These are phyloP conservation scores for Andrena camellia DNA, from an alignment of 2,888 invertebrate genomes.

Conservation along the genomic window DNA sequence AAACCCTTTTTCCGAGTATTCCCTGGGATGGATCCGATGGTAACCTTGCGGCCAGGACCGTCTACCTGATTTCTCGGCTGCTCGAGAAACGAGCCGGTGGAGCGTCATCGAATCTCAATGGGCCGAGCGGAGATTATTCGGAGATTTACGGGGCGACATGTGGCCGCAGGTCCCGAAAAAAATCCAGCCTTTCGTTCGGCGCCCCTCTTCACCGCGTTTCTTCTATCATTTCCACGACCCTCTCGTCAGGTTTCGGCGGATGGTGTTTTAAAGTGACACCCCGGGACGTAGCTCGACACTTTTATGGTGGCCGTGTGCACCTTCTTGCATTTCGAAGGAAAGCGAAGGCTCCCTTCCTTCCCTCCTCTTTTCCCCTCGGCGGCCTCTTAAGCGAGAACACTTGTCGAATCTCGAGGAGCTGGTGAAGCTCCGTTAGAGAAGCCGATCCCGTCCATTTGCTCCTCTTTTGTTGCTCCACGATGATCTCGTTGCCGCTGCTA, in stretches of 20 bases:
- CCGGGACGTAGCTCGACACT: constrained; percentile 65
- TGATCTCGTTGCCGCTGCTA: background rate
- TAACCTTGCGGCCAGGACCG: constrained; percentile 16
- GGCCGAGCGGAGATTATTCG: constrained; percentile 50
- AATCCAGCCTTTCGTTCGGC: constrained; percentile 25
- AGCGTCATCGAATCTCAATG: constrained; percentile 53
- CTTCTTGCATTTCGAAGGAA: constrained; percentile 16
- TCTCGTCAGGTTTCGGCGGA: constrained; percentile 33
- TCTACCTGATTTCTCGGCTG: constrained; percentile 57
- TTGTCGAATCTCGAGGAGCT: constrained; percentile 51
- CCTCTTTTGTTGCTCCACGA: background rate
- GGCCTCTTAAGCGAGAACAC: constrained; percentile 58
- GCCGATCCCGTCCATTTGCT: constrained; percentile 21
- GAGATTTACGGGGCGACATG: constrained; percentile 65
- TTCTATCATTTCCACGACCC: constrained; percentile 19
- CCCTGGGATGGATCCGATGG: constrained; percentile 6
- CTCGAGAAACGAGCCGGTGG: constrained; percentile 9
- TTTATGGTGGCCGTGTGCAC: constrained; percentile 46
- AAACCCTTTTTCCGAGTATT: constrained; percentile 66
- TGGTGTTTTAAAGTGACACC: constrained; percentile 61
- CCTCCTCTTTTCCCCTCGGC: background rate
- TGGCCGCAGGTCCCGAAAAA: constrained; percentile 49
- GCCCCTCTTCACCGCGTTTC: background rate
- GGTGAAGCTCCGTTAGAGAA: constrained; percentile 24
- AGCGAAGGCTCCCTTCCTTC: constrained; percentile 7